Evolutionary conservation across 1,140 invertebrate species (phyloP), one percentile per base, ranked within the genome.

Genomic region (Zaprionus taronus): DNA sequence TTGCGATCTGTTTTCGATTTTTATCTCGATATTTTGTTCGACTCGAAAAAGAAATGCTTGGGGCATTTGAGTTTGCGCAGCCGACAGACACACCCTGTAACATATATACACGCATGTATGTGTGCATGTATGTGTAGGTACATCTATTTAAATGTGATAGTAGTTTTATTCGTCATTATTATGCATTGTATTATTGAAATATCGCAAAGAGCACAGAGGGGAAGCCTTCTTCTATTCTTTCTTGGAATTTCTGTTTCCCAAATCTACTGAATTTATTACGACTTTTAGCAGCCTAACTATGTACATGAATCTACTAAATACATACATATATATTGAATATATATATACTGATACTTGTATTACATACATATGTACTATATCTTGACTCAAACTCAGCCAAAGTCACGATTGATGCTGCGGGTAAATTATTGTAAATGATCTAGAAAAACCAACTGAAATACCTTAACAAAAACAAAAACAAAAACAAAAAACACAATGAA

Each of bases 91-190:
- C 47, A 64, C 41, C 11, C 17, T 47, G 41, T 47, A 34, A 53
- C 51, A n/a, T 26, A 66, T 36, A 44, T 20, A 26, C 58, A 58
- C 36, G 24, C 9, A 31, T 31, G 12, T 12, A 26, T 14, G 4
- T 34, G 24, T 47, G 63, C 44, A 73, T 62, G 64, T 66, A 47
- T 22, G 51, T 63, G 65, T 67, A 61, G 15, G 34, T 79, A 65
- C 68, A 75, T 82, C 71, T 87, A 81, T 89, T 89, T 89, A 78
- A 89, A 89, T 89, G 84, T 89, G 84, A 89, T 89, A 90, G 84
- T 90, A 89, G 84, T 81, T 90, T 90, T 89, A 89, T 89, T 79
- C 78, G 65, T 67, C 47, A 82, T 80, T 79, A 91, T 82, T 91
- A 53, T 58, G 63, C 64, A 64, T 64, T 65, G 49, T 72, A 80